A percentile compares a stretch with the other conserved stretches of the same genome.
Evolutionary conservation across 2,113 vertebrate species (phyloP).

Genomic region (Deroptyus accipitrinus): DNA sequence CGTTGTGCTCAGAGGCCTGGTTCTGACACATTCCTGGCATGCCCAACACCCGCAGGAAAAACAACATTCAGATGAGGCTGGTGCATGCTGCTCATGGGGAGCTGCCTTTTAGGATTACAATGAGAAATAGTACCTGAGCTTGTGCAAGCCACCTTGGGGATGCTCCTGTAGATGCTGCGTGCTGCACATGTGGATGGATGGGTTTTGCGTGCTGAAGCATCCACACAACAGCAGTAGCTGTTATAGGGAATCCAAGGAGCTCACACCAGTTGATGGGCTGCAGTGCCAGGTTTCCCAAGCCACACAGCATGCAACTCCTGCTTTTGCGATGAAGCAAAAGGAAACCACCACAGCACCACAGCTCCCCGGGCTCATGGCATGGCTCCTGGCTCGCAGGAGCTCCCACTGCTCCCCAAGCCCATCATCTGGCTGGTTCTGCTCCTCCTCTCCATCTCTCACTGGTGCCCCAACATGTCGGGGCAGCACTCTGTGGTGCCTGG

Average conservation of each 20-base stretch:
- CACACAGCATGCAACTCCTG: rapidly evolving
- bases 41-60: neutral
- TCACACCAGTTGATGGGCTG: rapidly evolving
- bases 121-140: neutral
- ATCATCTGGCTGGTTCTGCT: neutral
- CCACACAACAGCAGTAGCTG: neutral
- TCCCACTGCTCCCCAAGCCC: neutral
- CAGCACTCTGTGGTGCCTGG: rapidly evolving
- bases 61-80: neutral
- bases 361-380: rapidly evolving
- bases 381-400: neutral
- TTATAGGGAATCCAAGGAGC: neutral
- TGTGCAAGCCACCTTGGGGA: neutral
- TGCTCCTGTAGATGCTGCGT: neutral
- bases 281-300: neutral
- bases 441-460: neutral
- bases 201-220: neutral
- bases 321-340: neutral
- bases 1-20: neutral
- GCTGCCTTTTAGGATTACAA: neutral
- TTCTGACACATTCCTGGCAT: neutral
- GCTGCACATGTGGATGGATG: neutral
- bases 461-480: rapidly evolving
- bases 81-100: rapidly evolving
- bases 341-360: rapidly evolving